Evolutionary conservation across 2,888 invertebrate species (phyloP).

Genomic region (Lamproptera curius): DNA sequence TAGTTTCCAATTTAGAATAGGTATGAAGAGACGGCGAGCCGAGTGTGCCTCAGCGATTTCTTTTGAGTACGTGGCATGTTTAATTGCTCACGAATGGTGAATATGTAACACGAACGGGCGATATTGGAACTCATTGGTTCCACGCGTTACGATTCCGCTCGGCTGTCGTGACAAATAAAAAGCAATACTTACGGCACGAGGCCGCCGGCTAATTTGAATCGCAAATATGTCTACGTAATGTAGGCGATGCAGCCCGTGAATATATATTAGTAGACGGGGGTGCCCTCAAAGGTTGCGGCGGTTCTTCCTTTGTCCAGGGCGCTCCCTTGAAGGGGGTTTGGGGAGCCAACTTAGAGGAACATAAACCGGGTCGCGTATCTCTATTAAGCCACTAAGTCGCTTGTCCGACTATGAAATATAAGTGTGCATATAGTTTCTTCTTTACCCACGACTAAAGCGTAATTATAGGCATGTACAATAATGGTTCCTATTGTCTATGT

Average conservation of each 20-base stretch:
- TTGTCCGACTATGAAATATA: no score
- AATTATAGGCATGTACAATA: no score
- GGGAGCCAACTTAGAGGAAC: no score
- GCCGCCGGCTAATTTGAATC: background rate
- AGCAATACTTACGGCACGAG: background rate
- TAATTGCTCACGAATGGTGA: background rate
- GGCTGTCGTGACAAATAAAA: background rate
- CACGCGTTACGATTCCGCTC: no score
- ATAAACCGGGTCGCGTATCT: no score
- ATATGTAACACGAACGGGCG: background rate
- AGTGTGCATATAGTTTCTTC: no score
- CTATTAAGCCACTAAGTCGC: no score
- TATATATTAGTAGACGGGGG: no score
- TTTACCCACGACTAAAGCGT: no score
- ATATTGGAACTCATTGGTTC: background rate
- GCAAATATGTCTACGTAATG: background rate
- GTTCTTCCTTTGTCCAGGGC: background rate
- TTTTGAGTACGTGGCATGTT: background rate
- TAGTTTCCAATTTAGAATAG: background rate
- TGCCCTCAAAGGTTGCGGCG: no score
- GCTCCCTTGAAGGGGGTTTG: no score
- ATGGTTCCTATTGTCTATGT: no score
- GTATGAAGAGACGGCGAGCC: background rate
- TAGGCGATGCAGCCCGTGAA: background rate
- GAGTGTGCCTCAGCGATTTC: background rate